These are phyloP conservation scores for Opisthograptis luteolata DNA, from an alignment of 2,888 invertebrate species.

Conservation along the genomic window DNA sequence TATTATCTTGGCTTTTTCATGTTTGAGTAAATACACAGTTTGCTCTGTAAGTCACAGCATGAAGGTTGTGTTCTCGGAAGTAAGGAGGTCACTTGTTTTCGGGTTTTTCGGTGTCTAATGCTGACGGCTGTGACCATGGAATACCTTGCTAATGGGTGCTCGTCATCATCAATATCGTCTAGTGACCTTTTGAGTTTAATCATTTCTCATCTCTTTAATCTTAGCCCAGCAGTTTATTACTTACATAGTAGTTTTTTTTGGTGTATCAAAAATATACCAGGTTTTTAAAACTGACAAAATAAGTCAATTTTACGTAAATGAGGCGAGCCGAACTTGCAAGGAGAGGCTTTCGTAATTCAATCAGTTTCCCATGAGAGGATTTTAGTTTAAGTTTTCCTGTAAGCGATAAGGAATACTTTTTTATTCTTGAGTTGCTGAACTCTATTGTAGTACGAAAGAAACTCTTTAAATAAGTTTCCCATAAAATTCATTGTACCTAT, in stretches of 20 bases:
- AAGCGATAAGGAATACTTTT: too few relatives aligned
- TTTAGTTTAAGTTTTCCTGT: too few relatives aligned
- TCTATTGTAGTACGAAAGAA: not conserved
- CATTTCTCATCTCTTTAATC: not conserved
- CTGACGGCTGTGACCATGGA: conserved; percentile 15
- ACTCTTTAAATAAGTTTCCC: too few relatives aligned
- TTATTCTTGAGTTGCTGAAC: too few relatives aligned
- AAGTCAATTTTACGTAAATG: too few relatives aligned
- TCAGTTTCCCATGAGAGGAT: too few relatives aligned
- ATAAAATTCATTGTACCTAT: not conserved
- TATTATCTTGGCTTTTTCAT: conserved; percentile 28
- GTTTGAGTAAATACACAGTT: conserved; percentile 5
- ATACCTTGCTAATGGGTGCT: conserved; percentile 20
- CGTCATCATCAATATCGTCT: conserved; percentile 20
- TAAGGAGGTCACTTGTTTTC: conserved; percentile 23
- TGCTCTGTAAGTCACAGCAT: conserved; percentile 12
- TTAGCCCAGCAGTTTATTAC: not conserved
- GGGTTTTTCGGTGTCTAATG: conserved; percentile 18
- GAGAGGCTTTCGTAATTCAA: too few relatives aligned
- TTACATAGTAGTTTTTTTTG: too few relatives aligned
- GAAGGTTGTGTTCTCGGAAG: conserved; percentile 26
- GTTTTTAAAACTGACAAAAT: too few relatives aligned
- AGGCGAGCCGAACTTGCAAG: too few relatives aligned
- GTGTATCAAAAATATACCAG: too few relatives aligned
- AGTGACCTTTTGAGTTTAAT: conserved; percentile 19